A percentile compares a stretch with the other conserved stretches of the same genome.
phyloP scores from a whole-genome alignment of 1,140 invertebrate species.

The Eciton burchellii region DNA sequence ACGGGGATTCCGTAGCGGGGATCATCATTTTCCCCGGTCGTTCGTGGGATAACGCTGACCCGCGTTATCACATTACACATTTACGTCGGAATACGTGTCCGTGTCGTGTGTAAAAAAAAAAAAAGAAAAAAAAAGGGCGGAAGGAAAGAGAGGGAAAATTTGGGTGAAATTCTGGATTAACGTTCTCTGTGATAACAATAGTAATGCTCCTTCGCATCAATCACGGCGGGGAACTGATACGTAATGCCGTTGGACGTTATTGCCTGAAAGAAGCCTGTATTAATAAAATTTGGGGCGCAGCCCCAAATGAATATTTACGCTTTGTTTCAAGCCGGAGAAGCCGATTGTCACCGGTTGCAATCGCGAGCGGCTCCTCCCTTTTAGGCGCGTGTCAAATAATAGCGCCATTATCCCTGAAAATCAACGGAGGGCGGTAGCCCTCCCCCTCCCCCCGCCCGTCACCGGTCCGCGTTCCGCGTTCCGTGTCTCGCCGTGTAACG shows the following conservation, averaged over 20 bases:
- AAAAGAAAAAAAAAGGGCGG: no score
- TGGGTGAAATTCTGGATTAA: background rate
- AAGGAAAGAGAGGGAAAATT: no score
- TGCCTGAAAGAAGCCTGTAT: background rate
- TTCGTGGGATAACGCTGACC: no score
- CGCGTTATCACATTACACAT: no score
- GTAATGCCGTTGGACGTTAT: background rate
- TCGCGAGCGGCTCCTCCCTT: no score
- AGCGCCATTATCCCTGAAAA: background rate
- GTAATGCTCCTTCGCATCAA: background rate
- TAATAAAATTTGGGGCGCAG: background rate
- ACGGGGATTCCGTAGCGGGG: no score
- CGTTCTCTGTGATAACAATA: background rate
- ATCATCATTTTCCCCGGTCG: no score
- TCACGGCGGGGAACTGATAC: background rate
- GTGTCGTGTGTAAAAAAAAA: background rate
- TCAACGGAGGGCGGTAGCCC: background rate
- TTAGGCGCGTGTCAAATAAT: conserved; percentile 5
- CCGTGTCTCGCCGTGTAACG: no score
- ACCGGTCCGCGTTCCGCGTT: no score
- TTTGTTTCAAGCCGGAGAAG: background rate
- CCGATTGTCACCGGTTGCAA: background rate
- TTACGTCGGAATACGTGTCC: background rate
- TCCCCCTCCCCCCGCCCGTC: no score
- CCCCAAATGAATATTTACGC: conserved; percentile 20